These are phyloP conservation scores for Bos taurus DNA, from an alignment of 2,113 vertebrate species.

Conservation along the genomic window ARS-UCD2.0 NC_037336.1:49666501-49667000, in stretches of 20 bases:
- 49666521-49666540: background rate
- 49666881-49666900: background rate
- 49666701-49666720: background rate
- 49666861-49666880: background rate
- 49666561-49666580: background rate
- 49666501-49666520: background rate
- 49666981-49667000: background rate
- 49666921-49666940: background rate
- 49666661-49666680: background rate
- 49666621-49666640: background rate
- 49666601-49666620: background rate
- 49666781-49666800: background rate
- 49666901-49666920: background rate
- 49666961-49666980: background rate
- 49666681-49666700: background rate
- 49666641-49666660: background rate
- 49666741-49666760: constrained; percentile 7
- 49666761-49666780: background rate
- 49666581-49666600: background rate
- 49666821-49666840: accelerated
- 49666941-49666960: background rate
- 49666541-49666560: background rate
- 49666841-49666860: accelerated
- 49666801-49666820: background rate
- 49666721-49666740: background rate